Conservation (phyloP, 2,113 vertebrate species). For the Chelonoidis abingdonii region DNA sequence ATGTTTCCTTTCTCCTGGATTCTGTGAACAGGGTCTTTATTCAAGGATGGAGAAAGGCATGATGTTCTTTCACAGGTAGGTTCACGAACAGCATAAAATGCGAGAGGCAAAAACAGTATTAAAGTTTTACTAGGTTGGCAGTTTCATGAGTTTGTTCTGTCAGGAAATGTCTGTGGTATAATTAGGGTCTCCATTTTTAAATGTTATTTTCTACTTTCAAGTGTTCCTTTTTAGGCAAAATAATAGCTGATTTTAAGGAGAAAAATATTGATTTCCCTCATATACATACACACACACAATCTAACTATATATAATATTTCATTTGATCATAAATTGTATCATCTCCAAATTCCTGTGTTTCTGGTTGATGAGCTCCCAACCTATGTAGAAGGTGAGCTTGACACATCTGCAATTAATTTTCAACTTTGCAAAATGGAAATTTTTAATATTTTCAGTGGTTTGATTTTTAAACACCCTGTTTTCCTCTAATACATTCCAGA, state of each 20-base stretch:
- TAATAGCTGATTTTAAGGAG: not conserved
- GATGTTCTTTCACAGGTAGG: not conserved
- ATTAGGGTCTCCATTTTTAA: not conserved
- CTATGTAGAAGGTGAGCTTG: not conserved
- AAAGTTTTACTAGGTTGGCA: conserved; percentile 12
- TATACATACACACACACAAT: not conserved
- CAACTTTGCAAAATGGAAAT: not conserved
- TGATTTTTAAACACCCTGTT: not conserved
- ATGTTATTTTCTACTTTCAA: not conserved
- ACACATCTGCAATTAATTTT: not conserved
- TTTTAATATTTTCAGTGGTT: not conserved
- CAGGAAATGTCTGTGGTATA: not conserved
- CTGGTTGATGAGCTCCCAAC: rapidly evolving
- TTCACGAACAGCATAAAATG: not conserved
- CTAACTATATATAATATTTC: not conserved
- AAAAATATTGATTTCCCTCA: not conserved
- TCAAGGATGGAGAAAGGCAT: not conserved
- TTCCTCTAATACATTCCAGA: rapidly evolving
- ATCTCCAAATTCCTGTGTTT: not conserved
- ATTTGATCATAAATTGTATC: not conserved
- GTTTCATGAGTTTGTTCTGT: conserved; percentile 26
- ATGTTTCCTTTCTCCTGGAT: not conserved
- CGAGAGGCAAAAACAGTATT: not conserved
- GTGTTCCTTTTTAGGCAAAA: not conserved
- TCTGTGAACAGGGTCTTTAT: not conserved